Base-by-base conservation (phyloP, 2,113 vertebrate genomes). In the Gobio gobio region DNA sequence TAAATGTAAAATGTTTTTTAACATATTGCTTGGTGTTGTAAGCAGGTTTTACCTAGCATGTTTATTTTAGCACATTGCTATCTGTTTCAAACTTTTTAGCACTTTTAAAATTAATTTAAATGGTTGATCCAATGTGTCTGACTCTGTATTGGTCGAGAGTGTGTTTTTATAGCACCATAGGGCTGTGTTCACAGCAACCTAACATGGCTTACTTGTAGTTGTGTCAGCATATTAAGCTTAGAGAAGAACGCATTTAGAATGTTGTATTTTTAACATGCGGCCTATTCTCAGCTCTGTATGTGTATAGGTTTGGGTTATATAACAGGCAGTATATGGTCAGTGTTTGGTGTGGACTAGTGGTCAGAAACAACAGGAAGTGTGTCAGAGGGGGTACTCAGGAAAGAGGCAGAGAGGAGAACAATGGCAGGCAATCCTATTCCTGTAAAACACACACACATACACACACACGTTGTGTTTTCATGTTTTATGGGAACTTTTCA, bases 391-490 rank as follows among this genome's bases (percentile, higher is more conserved):
- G 58, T 12, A 89, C 75, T 80, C 43, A 86, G 87, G 87, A 88
- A 88, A 86, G 72, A 40, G 78, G 18, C 54, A 61, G 36, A 61
- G 22, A 26, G 29, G 22, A 86, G 73, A 88, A 88, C 87, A 88
- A 88, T 88, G 40, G 73, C 73, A 73, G 74, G 74, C 78, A 82
- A 40, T 84, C 72, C 86, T 84, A 77, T 89, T 87, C 78, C 88
- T 87, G 84, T 87, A 81, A 79, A 64, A 47, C 51, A 78, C 83
- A 83, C 79, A 79, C 80, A 68, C 22, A 26, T 5, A 22, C 54
- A 59, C 22, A 59, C 43, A 40, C 36, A 40, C 36, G 36, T 36
- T 36, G 36, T 36, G 36, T 36, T 36, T 36, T 36, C 36, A 36
- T 5, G 36, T 36, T 36, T 36, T 36, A 36, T 36, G 36, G 36